These are phyloP conservation scores for Chloroceryle inda DNA, from an alignment of 2,797 vertebrate species.

Conservation along the genomic window DNA sequence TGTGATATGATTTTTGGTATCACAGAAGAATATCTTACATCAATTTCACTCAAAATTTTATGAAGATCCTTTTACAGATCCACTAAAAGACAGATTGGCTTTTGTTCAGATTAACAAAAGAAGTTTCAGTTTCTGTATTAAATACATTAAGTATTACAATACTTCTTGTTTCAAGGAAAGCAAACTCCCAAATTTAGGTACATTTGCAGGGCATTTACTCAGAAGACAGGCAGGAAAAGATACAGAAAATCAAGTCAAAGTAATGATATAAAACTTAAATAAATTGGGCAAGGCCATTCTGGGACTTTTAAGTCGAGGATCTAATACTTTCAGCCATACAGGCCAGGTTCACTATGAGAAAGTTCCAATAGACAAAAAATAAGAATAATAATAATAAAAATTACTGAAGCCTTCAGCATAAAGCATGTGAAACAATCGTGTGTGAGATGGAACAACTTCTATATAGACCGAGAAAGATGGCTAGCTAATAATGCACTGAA, in stretches of 20 bases:
- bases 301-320: background rate
- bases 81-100: background rate
- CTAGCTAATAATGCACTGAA: background rate
- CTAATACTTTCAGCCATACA: background rate
- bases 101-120: background rate
- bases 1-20: background rate
- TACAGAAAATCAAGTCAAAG: background rate
- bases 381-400: background rate
- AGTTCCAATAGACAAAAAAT: background rate
- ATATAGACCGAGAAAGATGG: background rate
- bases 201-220: background rate
- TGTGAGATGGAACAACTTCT: background rate
- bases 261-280: background rate
- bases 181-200: background rate
- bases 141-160: background rate
- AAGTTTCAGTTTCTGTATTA: background rate
- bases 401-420: background rate
- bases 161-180: background rate
- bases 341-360: background rate
- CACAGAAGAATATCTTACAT: background rate
- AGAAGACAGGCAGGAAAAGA: background rate
- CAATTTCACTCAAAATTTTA: background rate
- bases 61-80: background rate
- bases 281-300: background rate
- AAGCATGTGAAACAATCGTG: background rate